Conservation (phyloP, 2,113 vertebrate species). For the Anser cygnoides region DNA sequence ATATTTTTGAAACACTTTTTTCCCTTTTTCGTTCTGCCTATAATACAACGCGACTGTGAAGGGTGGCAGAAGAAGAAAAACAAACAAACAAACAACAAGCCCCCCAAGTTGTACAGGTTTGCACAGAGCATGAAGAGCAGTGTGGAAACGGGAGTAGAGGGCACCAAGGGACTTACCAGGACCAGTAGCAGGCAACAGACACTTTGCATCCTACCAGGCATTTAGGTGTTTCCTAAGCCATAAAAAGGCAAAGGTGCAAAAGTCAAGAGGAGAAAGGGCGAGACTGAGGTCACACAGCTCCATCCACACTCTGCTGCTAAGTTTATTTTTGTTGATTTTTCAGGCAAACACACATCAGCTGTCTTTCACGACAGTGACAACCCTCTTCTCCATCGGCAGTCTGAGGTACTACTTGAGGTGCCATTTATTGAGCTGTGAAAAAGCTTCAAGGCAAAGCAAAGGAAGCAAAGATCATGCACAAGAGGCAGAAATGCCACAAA, state of each 20-base stretch:
- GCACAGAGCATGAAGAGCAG: background rate
- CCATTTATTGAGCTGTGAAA: background rate
- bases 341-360: background rate
- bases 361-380: background rate
- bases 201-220: background rate
- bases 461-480: background rate
- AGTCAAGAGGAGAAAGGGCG: background rate
- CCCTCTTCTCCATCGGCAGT: background rate
- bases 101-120: background rate
- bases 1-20: background rate
- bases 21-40: background rate
- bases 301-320: accelerated
- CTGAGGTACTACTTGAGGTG: background rate
- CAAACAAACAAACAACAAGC: background rate
- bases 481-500: background rate
- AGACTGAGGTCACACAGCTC: background rate
- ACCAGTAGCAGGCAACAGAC: background rate
- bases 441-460: background rate
- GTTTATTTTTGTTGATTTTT: background rate
- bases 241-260: background rate
- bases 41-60: background rate
- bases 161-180: background rate
- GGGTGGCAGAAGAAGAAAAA: background rate
- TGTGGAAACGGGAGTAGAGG: background rate
- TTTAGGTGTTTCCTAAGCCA: background rate